These are phyloP conservation scores for Arctia plantaginis DNA, from an alignment of 2,888 invertebrate species.

Conservation along the genomic window DNA sequence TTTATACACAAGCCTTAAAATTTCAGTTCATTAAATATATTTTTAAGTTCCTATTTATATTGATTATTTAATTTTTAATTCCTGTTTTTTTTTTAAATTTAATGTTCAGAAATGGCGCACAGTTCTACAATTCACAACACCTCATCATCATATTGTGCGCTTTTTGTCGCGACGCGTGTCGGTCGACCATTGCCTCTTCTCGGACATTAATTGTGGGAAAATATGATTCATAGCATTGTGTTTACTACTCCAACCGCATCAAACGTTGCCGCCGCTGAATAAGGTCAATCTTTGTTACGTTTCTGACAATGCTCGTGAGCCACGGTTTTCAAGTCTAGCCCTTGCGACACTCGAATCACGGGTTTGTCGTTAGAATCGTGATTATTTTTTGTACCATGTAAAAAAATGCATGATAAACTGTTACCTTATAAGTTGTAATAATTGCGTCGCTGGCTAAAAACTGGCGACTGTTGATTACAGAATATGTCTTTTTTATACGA, in stretches of 20 bases:
- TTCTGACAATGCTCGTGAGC: conserved; percentile 58
- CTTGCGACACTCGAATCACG: conserved; percentile 33
- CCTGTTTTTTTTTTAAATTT: not conserved
- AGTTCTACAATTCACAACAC: conserved; percentile 21
- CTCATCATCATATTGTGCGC: conserved; percentile 31
- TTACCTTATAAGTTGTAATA: not conserved
- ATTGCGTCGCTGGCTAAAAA: not conserved
- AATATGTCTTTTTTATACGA: not conserved
- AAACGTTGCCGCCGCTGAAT: conserved; percentile 68
- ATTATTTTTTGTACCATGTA: conserved; percentile 20
- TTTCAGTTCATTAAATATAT: not conserved
- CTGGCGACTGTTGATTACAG: not conserved
- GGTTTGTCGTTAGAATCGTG: conserved; percentile 15
- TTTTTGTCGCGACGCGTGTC: conserved; percentile 37
- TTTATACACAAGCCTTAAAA: not conserved
- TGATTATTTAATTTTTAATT: not conserved
- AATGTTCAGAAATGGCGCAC: conserved; percentile 4
- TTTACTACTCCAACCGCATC: conserved; percentile 66
- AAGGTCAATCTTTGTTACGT: conserved; percentile 74
- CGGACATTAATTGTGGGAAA: conserved; percentile 65
- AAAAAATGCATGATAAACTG: not conserved
- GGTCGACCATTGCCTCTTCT: conserved; percentile 53
- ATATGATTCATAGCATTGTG: conserved; percentile 77
- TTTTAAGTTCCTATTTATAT: not conserved
- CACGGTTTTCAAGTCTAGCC: conserved; percentile 32